phyloP scores from a whole-genome alignment of 2,113 vertebrate species.

The Leucoraja erinaceus region DNA sequence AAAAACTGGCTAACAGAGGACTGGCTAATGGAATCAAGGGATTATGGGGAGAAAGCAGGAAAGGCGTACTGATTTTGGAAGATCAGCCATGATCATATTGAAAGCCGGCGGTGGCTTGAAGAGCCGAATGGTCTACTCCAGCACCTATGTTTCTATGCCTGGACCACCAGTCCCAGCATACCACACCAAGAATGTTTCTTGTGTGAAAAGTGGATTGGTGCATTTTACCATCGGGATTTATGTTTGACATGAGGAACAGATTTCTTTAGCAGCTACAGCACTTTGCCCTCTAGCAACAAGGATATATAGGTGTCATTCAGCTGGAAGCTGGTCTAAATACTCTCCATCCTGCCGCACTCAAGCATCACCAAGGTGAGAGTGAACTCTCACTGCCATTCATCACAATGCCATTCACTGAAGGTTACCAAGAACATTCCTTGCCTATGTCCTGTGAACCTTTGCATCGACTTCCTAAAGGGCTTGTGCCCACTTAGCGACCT shows the following conservation, averaged over 20 bases:
- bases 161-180: background rate
- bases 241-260: background rate
- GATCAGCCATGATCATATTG: too few species aligned
- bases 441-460: background rate
- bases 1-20: too few species aligned
- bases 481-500: too few species aligned
- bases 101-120: too few species aligned
- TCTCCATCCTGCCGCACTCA: background rate
- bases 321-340: background rate
- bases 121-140: too few species aligned
- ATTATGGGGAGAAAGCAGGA: too few species aligned
- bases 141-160: background rate
- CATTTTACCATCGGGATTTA: background rate
- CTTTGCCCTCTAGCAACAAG: background rate
- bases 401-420: background rate
- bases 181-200: background rate
- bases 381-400: background rate
- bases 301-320: background rate
- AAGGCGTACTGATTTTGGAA: too few species aligned
- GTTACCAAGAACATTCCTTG: background rate
- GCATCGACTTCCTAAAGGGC: background rate
- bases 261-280: background rate
- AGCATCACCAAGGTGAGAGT: background rate
- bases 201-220: background rate
- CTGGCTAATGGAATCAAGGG: too few species aligned